A percentile compares a stretch with the other conserved stretches of the same genome.
Evolutionary conservation across 2,888 invertebrate species (phyloP).

Genomic region (Arctia plantaginis): DNA sequence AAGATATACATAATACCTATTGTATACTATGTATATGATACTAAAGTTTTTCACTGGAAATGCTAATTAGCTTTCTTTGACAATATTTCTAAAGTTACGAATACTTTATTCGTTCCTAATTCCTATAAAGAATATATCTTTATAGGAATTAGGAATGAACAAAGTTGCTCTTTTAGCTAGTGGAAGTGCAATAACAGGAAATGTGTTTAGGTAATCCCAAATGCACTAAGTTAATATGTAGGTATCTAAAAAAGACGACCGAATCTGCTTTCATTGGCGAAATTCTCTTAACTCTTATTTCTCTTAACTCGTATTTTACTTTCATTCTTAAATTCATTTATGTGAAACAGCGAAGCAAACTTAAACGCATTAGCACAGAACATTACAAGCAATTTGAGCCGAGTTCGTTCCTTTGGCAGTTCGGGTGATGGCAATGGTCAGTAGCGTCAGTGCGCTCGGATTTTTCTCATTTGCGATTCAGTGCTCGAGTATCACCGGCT

Average conservation of each 20-base stretch:
- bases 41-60: slow-evolving; percentile 36
- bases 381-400: slow-evolving; percentile 37
- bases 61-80: slow-evolving; percentile 46
- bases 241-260: slow-evolving; percentile 20
- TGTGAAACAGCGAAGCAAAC: slow-evolving; percentile 27
- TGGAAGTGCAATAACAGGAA: neutral
- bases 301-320: slow-evolving; percentile 49
- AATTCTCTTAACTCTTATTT: slow-evolving; percentile 48
- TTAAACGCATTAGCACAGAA: slow-evolving; percentile 7
- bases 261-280: slow-evolving; percentile 41
- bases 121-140: slow-evolving; percentile 16
- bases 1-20: slow-evolving; percentile 58
- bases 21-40: slow-evolving; percentile 46
- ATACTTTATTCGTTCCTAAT: slow-evolving; percentile 8
- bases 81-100: slow-evolving; percentile 18
- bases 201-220: neutral
- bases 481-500: slow-evolving; percentile 67
- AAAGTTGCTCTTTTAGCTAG: neutral
- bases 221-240: neutral
- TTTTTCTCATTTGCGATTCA: slow-evolving; percentile 81
- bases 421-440: slow-evolving; percentile 56
- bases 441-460: slow-evolving; percentile 61
- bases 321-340: slow-evolving; percentile 52
- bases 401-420: slow-evolving; percentile 30
- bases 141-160: too few species aligned